Percentiles rank a stretch among this genome's conserved stretches.
Conservation (phyloP, 1,140 invertebrate species). For the Dysdera silvatica region DNA sequence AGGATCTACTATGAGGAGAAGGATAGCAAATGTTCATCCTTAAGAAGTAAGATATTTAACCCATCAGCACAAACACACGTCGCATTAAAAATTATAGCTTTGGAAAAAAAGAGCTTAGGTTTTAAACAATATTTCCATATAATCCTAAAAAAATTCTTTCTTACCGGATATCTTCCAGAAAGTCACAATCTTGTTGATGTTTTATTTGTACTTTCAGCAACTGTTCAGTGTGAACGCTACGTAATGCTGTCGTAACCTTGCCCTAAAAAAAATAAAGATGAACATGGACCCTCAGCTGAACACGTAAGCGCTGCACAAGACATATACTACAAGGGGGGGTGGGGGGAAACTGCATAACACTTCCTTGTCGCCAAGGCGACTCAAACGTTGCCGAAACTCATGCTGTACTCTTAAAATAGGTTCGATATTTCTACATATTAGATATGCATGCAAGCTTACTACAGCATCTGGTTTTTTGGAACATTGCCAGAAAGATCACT, state of each 20-base stretch:
- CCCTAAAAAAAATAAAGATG: slow-evolving; percentile 21
- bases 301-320: too few relatives aligned
- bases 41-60: background rate
- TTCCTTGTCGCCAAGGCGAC: too few relatives aligned
- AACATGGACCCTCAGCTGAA: too few relatives aligned
- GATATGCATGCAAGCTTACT: too few relatives aligned
- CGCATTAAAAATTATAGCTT: background rate
- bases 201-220: slow-evolving; percentile 82
- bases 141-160: slow-evolving; percentile 7
- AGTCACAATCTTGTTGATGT: slow-evolving; percentile 90
- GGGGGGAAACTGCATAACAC: too few relatives aligned
- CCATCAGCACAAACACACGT: background rate
- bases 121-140: background rate
- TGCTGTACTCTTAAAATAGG: too few relatives aligned
- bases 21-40: background rate
- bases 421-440: too few relatives aligned
- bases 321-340: too few relatives aligned
- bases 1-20: background rate
- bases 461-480: too few relatives aligned
- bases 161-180: slow-evolving; percentile 75
- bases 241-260: slow-evolving; percentile 18
- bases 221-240: slow-evolving; percentile 83
- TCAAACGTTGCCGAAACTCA: too few relatives aligned
- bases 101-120: background rate
- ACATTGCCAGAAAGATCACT: too few relatives aligned